Base-by-base conservation (phyloP, 1,140 invertebrate species). In the Eciton burchellii region DNA sequence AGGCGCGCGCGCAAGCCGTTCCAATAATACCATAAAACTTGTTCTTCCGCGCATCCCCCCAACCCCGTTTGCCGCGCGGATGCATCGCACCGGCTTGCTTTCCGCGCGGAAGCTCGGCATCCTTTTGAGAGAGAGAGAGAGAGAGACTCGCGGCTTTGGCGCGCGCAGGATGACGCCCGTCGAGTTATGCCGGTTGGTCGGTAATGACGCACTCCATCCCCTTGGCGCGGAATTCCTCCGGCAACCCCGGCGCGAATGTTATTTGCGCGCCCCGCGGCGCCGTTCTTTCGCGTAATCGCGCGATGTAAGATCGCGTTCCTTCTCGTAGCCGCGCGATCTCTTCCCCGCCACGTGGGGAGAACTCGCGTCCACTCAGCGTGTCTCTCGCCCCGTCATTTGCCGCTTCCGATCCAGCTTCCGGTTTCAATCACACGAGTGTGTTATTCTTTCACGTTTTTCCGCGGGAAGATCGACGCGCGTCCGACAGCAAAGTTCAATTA, bases 1-100 rank as follows among this genome's bases (percentile, higher is more conserved):
- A 70, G 24, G 21, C n/a, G n/a, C n/a, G 16, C 59, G 47, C 63
- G 49, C 63, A 77, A 54, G 49, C 49, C 45, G 74, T 79, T 45
- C 52, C 63, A 57, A 68, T 79, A 70, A 79, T 79, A 79, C 24
- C 49, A 24, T 70, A 70, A 79, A 70, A 49, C 63, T 70, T 66
- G 29, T 49, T 54, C 14, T 24, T n/a, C 19, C 57, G 43, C 16
- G 47, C 62, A 0, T n/a, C 14, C n/a, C 49, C 14, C 49, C 14
- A 52, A 3, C 35, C 35, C 6, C 43, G 59, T 52, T 65, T 29
- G 26, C 29, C 8, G 43, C 49, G 35, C 1, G 47, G 35, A 77
- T n/a, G 41, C n/a, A n/a, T 41, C 43, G 49, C 45, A 24, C 6
- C 19, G 16, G 26, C n/a, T 74, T 12, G 24, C 12, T 66, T 66